Evolutionary conservation across 2,888 invertebrate species (phyloP), one percentile per base, ranked within the genome.

Genomic region (Ommatoiulus sabulosus): DNA sequence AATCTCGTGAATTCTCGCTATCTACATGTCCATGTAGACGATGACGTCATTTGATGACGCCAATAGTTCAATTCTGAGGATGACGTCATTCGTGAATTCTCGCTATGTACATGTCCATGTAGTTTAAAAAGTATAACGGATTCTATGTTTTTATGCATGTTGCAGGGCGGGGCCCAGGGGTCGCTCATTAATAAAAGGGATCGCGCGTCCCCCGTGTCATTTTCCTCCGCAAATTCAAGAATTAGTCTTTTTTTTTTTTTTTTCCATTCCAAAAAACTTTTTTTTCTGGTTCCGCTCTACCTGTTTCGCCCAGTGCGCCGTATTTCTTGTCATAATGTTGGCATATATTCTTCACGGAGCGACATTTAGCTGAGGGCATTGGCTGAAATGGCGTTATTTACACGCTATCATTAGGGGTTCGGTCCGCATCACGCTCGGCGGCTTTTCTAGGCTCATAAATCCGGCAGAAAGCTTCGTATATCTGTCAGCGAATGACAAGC

Each of bases 341-440:
- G 24, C 84, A 84, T 84, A 84, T 84, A 84, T 84, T 84, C 84
- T 84, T 84, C 84, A 84, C 6, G 20, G 15, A 84, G 43, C 43
- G 84, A 84, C 84, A 43, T 84, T 84, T 84, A 84, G 84, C 84
- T 84, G 84, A 84, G 84, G 84, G 84, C 84, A 84, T 43, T 84
- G 84, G 84, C 84, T 84, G 84, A 24, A n/a, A 84, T 15, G 84
- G 84, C 84, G 84, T 84, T 84, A 84, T 84, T 84, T 84, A 84
- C 84, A 84, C 15, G 84, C 24, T 84, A 84, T 84, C 84, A 84
- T 84, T 84, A 84, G 84, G 43, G 84, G 84, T 84, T 84, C 35
- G 84, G 84, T 43, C 84, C 43, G 84, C 43, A 84, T 84, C 84
- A 84, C 84, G 84, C 84, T 84, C 84, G 84, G 84, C 84, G 43